These are phyloP conservation scores for Urosaurus nigricauda DNA, from an alignment of 2,797 vertebrate species.

Conservation along the genomic window DNA sequence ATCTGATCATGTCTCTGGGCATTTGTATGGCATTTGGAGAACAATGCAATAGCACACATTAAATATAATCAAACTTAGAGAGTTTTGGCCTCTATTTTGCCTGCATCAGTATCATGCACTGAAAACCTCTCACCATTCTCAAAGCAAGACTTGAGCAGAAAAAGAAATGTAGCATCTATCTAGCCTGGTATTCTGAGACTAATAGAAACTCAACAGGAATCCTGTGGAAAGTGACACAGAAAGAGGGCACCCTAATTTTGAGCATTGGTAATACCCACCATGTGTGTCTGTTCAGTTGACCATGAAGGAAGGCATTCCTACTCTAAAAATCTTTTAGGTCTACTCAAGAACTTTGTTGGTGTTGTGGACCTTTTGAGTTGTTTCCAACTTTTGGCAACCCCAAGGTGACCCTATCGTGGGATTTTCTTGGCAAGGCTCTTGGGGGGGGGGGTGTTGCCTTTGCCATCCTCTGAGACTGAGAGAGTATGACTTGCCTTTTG, in stretches of 20 bases:
- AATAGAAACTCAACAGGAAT: background rate
- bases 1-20: conserved; percentile 63
- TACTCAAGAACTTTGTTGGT: background rate
- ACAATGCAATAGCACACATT: conserved; percentile 51
- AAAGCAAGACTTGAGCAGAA: background rate
- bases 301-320: background rate
- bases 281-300: too few species aligned
- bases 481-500: background rate
- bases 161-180: background rate
- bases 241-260: background rate
- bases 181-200: background rate
- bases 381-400: too few species aligned
- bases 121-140: background rate
- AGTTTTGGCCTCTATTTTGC: too few species aligned
- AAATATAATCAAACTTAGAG: conserved; percentile 45
- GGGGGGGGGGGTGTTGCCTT: too few species aligned
- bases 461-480: too few species aligned
- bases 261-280: background rate
- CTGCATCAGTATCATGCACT: background rate
- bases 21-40: conserved; percentile 35
- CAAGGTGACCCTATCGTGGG: too few species aligned
- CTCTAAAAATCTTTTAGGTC: background rate
- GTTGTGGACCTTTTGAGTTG: too few species aligned
- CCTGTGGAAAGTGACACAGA: background rate
- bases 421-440: too few species aligned